These are phyloP conservation scores for Dugesia japonica DNA, from an alignment of 2,888 invertebrate genomes.

Conservation along the genomic window DNA sequence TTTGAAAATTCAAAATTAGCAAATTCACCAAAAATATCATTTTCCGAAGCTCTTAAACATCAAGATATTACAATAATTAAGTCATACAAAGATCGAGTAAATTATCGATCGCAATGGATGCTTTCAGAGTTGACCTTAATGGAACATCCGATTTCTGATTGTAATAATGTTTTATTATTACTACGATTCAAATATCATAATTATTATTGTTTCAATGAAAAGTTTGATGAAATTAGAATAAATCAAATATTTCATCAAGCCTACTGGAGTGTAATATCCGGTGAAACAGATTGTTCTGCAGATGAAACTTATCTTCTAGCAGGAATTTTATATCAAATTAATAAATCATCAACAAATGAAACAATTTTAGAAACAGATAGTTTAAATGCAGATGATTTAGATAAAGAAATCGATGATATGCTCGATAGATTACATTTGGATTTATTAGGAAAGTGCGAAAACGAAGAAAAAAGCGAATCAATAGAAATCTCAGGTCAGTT, in stretches of 20 bases:
- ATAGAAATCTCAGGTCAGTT: background rate
- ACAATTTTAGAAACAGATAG: background rate
- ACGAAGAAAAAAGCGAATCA: background rate
- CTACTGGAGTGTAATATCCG: slow-evolving; percentile 85
- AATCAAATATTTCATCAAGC: slow-evolving; percentile 98
- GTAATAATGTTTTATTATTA: background rate
- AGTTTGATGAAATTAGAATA: slow-evolving; percentile 73
- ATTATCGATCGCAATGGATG: background rate
- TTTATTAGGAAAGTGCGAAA: background rate
- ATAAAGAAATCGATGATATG: background rate
- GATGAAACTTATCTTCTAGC: slow-evolving; percentile 63
- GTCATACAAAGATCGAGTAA: background rate
- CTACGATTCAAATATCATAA: background rate
- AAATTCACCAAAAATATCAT: background rate
- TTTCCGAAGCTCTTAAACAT: background rate
- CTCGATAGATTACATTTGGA: background rate
- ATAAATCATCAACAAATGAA: background rate
- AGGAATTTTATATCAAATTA: background rate
- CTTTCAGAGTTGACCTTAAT: background rate
- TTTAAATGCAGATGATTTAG: background rate
- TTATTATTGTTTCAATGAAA: background rate
- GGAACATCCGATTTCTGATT: background rate
- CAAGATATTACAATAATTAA: background rate
- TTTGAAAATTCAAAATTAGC: background rate
- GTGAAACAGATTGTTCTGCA: slow-evolving; percentile 92